Percentiles rank a stretch among this genome's conserved stretches.
phyloP scores from a whole-genome alignment of 2,113 vertebrate genomes.

The Gallinago media region DNA sequence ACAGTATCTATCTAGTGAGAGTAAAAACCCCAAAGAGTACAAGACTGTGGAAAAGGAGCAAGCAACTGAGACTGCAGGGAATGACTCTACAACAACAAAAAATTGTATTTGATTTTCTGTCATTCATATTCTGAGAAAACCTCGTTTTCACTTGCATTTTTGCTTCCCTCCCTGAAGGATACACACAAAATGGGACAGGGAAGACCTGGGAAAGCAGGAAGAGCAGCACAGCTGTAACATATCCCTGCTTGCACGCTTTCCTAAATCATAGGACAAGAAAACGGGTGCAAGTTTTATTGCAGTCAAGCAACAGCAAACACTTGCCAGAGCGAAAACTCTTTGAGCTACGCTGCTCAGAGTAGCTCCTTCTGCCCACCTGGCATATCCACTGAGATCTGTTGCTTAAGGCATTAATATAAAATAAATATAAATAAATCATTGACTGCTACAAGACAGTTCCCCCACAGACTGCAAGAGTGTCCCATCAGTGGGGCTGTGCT shows the following conservation, averaged over 20 bases:
- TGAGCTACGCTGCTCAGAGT: background rate
- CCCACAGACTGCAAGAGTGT: fast-evolving
- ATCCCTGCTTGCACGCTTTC: background rate
- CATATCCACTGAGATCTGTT: background rate
- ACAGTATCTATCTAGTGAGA: background rate
- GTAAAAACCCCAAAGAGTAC: background rate
- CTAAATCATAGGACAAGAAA: background rate
- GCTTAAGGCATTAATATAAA: background rate
- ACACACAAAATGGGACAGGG: background rate
- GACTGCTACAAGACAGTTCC: background rate
- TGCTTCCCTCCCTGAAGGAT: background rate
- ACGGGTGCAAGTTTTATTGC: background rate
- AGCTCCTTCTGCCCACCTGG: background rate
- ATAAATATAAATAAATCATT: background rate
- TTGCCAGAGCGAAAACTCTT: background rate
- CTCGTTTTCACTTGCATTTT: constrained; percentile 11
- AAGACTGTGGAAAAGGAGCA: background rate
- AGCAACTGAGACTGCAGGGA: constrained; percentile 13
- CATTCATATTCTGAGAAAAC: constrained; percentile 31
- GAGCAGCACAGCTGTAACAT: background rate
- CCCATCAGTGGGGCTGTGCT: background rate
- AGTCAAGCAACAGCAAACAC: background rate
- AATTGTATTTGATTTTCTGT: background rate
- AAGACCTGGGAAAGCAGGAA: background rate
- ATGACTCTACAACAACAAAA: background rate